Evolutionary conservation across 2,888 invertebrate genomes (phyloP).

Genomic region (Calameuta filiformis): DNA sequence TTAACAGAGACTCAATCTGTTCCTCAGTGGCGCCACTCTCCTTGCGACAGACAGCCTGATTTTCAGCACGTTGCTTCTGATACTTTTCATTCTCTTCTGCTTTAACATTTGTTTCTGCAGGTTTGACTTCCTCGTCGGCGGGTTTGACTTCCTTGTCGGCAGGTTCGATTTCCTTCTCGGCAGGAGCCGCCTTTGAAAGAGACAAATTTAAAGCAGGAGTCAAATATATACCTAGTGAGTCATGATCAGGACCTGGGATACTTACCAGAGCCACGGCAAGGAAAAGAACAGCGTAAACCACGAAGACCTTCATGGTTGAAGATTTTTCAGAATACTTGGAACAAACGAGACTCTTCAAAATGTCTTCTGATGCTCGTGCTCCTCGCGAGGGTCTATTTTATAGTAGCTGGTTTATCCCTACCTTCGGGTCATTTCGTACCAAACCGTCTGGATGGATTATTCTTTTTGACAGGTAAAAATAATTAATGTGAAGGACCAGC

Average conservation of each 20-base stretch:
- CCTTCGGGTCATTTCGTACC: background rate
- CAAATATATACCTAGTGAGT: background rate
- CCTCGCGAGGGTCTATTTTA: background rate
- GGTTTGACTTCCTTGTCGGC: background rate
- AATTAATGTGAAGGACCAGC: background rate
- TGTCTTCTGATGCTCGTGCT: background rate
- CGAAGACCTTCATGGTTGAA: constrained; percentile 13
- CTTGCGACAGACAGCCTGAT: constrained; percentile 13
- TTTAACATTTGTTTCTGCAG: background rate
- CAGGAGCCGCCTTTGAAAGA: background rate
- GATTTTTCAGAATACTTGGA: background rate
- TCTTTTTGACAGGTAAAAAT: background rate
- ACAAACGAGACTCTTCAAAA: background rate
- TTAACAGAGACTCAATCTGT: constrained; percentile 13
- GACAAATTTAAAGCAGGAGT: background rate
- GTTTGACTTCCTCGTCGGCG: background rate
- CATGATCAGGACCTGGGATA: background rate
- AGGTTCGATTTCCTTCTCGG: background rate
- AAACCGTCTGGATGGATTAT: background rate
- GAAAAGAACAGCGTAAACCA: background rate
- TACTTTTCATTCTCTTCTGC: background rate
- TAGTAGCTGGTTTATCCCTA: background rate
- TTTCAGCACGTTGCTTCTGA: background rate
- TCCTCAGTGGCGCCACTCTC: constrained; percentile 20
- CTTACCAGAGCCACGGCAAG: constrained; percentile 8